phyloP scores from a whole-genome alignment of 2,888 invertebrate species.

The Leptura quadrifasciata region DNA sequence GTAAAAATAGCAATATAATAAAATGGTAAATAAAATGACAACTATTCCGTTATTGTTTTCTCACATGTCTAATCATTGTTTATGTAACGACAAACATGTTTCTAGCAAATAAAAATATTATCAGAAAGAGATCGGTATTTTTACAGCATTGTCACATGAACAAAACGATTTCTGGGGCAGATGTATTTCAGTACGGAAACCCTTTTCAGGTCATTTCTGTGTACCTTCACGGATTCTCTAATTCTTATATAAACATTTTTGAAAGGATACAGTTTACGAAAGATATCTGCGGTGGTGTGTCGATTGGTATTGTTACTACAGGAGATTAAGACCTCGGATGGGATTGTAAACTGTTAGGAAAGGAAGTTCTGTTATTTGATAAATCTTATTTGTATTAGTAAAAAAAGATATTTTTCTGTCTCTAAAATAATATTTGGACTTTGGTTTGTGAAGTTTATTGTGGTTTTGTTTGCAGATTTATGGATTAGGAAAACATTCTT shows the following conservation, averaged over 20 bases:
- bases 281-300: conserved; percentile 8
- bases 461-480: conserved; percentile 5
- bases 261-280: conserved; percentile 26
- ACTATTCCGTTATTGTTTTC: conserved; percentile 29
- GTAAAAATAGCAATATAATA: conserved; percentile 29
- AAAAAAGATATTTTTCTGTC: conserved; percentile 22
- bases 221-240: conserved; percentile 18
- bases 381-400: conserved; percentile 11
- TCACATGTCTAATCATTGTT: conserved; percentile 39
- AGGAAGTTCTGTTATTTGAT: conserved; percentile 26
- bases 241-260: conserved; percentile 35
- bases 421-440: conserved; percentile 28
- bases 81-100: conserved; percentile 33
- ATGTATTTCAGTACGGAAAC: conserved; percentile 46
- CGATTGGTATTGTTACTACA: conserved; percentile 11
- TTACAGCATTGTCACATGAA: conserved; percentile 50
- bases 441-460: not conserved
- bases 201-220: conserved; percentile 43
- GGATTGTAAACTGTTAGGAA: conserved; percentile 7
- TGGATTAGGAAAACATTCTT: not conserved
- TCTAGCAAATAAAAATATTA: conserved; percentile 45
- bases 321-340: conserved; percentile 19
- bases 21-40: conserved; percentile 21
- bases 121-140: conserved; percentile 44
- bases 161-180: conserved; percentile 42